Percentiles rank a stretch among this genome's conserved stretches.
Conservation (phyloP, 92 coral and sea anemone genomes). For the Bergia puertoricense region DNA sequence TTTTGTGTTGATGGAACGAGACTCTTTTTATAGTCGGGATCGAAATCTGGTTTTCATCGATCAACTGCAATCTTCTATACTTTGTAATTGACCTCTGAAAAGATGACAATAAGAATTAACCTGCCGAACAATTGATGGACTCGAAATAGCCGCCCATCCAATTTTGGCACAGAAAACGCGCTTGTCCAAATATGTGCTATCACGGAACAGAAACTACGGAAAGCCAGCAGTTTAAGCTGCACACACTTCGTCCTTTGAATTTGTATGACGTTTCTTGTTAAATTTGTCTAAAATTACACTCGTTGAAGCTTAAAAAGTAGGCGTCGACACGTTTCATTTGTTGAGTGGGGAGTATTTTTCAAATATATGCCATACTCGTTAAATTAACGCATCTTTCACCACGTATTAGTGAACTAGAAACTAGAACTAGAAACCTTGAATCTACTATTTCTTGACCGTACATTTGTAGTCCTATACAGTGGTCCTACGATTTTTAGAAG, state of each 20-base stretch:
- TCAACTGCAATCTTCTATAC: slow-evolving; percentile 18
- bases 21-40: slow-evolving; percentile 6
- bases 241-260: neutral
- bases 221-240: neutral
- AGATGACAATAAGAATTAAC: neutral
- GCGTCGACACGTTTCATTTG: slow-evolving; percentile 8
- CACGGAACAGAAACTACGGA: slow-evolving; percentile 8
- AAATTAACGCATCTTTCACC: slow-evolving; percentile 20
- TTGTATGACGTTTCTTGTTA: neutral
- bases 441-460: neutral
- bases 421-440: neutral
- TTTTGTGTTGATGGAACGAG: neutral
- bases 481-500: neutral
- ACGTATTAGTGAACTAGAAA: neutral
- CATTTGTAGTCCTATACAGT: neutral
- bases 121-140: neutral
- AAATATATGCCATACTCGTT: neutral
- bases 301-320: neutral
- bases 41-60: slow-evolving; percentile 21
- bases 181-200: neutral
- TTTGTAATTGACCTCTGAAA: slow-evolving; percentile 26
- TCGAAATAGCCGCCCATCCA: neutral
- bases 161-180: neutral
- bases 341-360: neutral
- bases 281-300: neutral